Evolutionary conservation across 2,113 vertebrate species (phyloP), one percentile per base, ranked within the genome.

Genomic region (Megaleporinus macrocephalus): DNA sequence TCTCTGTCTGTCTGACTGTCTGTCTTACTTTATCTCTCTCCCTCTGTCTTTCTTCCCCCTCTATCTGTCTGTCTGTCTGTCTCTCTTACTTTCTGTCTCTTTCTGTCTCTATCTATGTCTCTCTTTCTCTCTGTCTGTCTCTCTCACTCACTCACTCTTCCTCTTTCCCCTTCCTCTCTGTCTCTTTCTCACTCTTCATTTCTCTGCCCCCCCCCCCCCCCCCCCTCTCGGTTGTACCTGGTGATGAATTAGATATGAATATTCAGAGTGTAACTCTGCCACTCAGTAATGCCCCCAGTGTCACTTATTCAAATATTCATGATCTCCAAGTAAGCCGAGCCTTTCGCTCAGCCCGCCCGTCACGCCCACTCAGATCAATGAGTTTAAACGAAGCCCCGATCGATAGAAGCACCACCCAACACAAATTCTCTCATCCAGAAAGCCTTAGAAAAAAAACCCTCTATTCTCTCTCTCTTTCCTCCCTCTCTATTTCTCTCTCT

Each of bases 201-300:
- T 24, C 57, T 59, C 57, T 59, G n/a, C 7, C 24, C 57, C 14
- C 53, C 9, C 15, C 15, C 53, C 4, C 53, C 12, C 51, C 3
- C 51, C 24, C 22, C 9, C 57, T 24, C 69, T 79, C 22, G 20
- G 27, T 30, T 33, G 72, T 44, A 82, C 79, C 65, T 82, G 82
- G n/a, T 80, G 69, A 78, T 87, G 70, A 69, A 82, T 85, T 80
- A 78, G 77, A 77, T 51, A 87, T 80, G 73, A 83, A 85, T 85
- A 83, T 83, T 80, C 83, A 82, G 18, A 53, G 72, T 62, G 33
- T 78, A 71, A 80, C 49, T 59, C 41, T 77, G 84, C 36, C 73
- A 83, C 72, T 72, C 51, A 73, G 26, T 83, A 73, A 80, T 83
- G 74, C 78, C 57, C n/a, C 55, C n/a, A 73, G 41, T 82, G 76